These are phyloP conservation scores for Spatula versicolor DNA, from an alignment of 2,797 vertebrate genomes.

Conservation along the genomic window DNA sequence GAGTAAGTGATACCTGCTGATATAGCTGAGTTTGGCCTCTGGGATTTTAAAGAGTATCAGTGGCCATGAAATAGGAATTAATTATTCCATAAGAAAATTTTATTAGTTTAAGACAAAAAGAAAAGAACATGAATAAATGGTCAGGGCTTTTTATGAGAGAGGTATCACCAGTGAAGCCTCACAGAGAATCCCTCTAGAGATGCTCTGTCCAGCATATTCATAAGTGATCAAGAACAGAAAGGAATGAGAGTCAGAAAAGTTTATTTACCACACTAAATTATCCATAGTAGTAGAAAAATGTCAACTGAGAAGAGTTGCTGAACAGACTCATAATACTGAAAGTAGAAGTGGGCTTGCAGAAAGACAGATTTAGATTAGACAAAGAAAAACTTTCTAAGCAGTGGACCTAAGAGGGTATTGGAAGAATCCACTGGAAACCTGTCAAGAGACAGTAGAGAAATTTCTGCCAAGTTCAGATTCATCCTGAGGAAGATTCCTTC, in stretches of 20 bases:
- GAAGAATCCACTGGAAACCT: neutral
- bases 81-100: neutral
- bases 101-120: neutral
- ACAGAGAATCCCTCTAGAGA: neutral
- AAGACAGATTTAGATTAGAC: neutral
- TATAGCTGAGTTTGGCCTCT: neutral
- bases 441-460: neutral
- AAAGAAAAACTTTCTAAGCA: neutral
- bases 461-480: neutral
- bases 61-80: neutral
- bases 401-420: neutral
- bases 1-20: neutral
- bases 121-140: neutral
- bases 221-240: neutral
- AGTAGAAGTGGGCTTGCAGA: neutral
- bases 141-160: neutral
- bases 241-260: neutral
- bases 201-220: neutral
- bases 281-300: neutral
- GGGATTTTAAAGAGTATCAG: neutral
- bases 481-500: neutral
- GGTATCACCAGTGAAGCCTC: neutral
- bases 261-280: neutral
- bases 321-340: neutral
- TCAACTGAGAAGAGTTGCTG: neutral